These are phyloP conservation scores for Hydra vulgaris DNA, from an alignment of 30 jellyfish, hydroid and myxozoan genomes.

Conservation along the genomic window DNA sequence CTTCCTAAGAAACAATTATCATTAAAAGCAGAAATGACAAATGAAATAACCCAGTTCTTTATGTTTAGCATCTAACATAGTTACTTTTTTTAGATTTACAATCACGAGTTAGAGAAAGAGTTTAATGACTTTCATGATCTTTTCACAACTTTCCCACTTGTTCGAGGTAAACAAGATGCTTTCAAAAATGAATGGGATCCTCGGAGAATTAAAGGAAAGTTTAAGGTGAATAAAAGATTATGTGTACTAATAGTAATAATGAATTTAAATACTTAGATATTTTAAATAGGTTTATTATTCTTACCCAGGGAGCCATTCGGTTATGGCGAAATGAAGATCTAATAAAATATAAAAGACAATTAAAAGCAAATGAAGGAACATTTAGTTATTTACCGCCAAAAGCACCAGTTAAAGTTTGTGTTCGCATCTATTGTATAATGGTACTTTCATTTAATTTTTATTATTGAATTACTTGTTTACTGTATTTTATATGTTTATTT, in stretches of 20 bases:
- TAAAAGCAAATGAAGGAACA: slow-evolving; percentile 18
- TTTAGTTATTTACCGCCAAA: slow-evolving; percentile 30
- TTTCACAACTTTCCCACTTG: slow-evolving; percentile 38
- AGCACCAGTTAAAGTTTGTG: slow-evolving; percentile 52
- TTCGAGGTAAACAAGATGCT: slow-evolving; percentile 41
- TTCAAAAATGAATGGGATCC: slow-evolving; percentile 36
- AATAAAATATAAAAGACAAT: not conserved
- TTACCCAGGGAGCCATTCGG: slow-evolving; percentile 32
- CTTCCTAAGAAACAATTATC: no score
- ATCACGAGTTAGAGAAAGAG: slow-evolving; percentile 56
- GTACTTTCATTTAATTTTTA: slow-evolving; percentile 5
- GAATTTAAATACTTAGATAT: not conserved
- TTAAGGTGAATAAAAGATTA: slow-evolving; percentile 41
- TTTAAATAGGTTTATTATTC: not conserved
- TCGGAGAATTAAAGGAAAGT: slow-evolving; percentile 43
- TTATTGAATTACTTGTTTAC: not conserved
- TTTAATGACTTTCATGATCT: slow-evolving; percentile 58
- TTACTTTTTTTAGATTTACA: slow-evolving; percentile 41
- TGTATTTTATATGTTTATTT: no score
- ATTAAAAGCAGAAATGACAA: no score
- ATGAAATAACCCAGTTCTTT: no score
- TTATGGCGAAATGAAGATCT: slow-evolving; percentile 22
- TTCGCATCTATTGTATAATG: slow-evolving; percentile 68
- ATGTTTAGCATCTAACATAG: no score
- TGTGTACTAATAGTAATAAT: not conserved